Evolutionary conservation across 2,888 invertebrate species (phyloP).

Genomic region (Ypsolopha scabrella): DNA sequence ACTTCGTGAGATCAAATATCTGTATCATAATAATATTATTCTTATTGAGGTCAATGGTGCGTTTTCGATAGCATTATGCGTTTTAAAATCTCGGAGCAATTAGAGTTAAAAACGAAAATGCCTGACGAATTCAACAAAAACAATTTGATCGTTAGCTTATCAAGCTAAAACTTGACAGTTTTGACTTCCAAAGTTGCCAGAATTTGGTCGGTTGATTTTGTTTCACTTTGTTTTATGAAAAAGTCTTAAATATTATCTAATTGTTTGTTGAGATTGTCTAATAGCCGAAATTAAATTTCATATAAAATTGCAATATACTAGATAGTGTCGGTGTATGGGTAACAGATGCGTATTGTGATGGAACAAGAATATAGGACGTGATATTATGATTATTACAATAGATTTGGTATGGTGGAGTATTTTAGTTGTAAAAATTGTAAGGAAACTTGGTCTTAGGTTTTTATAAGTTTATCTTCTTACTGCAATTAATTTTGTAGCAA

Average conservation of each 20-base stretch:
- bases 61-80: too few relatives aligned
- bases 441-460: not conserved
- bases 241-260: not conserved
- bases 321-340: conserved; percentile 2
- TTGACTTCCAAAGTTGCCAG: conserved; percentile 11
- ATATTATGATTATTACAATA: conserved; percentile 1
- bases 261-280: not conserved
- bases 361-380: conserved; percentile 4
- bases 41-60: too few relatives aligned
- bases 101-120: too few relatives aligned
- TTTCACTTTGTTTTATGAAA: not conserved
- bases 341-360: conserved; percentile 1
- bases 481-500: not conserved
- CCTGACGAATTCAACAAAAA: too few relatives aligned
- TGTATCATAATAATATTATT: too few relatives aligned
- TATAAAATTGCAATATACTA: conserved; percentile 4
- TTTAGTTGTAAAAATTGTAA: not conserved
- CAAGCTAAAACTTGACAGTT: conserved; percentile 11
- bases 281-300: conserved; percentile 1
- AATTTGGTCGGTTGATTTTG: not conserved
- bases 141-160: too few relatives aligned
- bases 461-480: not conserved
- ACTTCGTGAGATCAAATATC: too few relatives aligned
- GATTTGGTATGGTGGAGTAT: not conserved
- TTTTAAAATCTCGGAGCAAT: too few relatives aligned